Percentiles rank a stretch among this genome's conserved stretches.
phyloP scores from a whole-genome alignment of 2,888 invertebrate genomes.

The Halictus ligatus region DNA sequence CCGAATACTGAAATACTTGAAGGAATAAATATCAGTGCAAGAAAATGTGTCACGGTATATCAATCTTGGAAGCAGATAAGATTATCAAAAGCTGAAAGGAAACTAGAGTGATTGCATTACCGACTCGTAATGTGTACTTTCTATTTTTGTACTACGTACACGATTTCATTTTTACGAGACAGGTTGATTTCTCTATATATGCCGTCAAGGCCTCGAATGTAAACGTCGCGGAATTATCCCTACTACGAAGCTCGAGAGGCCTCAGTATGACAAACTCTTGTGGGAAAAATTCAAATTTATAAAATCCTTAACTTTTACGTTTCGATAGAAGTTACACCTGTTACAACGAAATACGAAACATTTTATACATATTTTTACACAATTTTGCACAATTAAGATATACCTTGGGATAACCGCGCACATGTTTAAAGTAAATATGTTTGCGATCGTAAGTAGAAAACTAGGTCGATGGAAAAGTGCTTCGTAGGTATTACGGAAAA shows the following conservation, averaged over 20 bases:
- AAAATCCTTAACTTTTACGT: no score
- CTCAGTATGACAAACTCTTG: no score
- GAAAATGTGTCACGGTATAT: neutral
- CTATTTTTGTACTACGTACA: no score
- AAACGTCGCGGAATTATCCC: no score
- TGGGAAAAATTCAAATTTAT: no score
- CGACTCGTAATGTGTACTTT: neutral
- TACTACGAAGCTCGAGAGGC: no score
- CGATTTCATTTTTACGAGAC: no score
- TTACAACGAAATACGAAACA: neutral
- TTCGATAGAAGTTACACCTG: neutral
- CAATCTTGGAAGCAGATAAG: neutral
- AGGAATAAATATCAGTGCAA: neutral
- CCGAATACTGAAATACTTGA: neutral
- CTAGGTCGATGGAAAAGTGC: neutral
- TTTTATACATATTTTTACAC: no score
- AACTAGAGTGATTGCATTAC: neutral
- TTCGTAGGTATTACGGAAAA: neutral
- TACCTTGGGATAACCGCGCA: neutral
- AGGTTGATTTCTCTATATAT: no score
- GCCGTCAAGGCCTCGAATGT: no score
- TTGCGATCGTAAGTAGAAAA: neutral
- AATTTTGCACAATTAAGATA: no score
- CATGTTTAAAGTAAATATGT: neutral
- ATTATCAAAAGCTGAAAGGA: neutral